These are phyloP conservation scores for Mastomys coucha DNA, from an alignment of 2,113 vertebrate species.

Conservation along the genomic window DNA sequence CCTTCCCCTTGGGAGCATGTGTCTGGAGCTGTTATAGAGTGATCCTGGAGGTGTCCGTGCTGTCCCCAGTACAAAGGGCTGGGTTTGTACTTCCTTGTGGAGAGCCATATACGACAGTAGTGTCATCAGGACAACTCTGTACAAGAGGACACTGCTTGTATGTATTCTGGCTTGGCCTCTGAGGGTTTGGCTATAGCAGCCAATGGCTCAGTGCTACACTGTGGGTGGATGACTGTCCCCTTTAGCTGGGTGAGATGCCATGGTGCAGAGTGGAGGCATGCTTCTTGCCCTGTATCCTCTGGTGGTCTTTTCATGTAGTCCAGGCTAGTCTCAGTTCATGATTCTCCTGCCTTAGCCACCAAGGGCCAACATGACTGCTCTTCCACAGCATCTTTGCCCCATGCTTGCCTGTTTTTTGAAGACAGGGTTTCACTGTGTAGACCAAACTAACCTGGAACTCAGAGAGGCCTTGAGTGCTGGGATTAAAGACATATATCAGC, in stretches of 20 bases:
- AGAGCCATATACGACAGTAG: neutral
- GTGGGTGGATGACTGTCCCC: neutral
- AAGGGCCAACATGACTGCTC: no score
- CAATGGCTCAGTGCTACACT: neutral
- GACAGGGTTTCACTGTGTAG: neutral
- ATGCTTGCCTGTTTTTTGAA: neutral
- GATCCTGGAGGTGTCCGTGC: neutral
- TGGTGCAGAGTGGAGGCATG: neutral
- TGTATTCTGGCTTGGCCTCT: neutral
- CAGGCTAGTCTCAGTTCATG: neutral
- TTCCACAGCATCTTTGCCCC: neutral
- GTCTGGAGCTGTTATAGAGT: neutral
- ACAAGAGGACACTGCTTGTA: neutral
- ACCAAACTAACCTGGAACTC: neutral
- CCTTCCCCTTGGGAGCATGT: neutral
- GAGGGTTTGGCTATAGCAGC: neutral
- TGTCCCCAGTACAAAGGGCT: neutral
- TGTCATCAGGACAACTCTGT: neutral
- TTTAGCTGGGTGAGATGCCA: neutral
- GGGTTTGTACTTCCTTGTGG: neutral
- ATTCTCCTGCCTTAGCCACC: neutral
- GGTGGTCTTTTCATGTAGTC: neutral
- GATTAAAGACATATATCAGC: neutral
- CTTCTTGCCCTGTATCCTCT: neutral
- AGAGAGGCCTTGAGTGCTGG: no score